Evolutionary conservation across 2,888 invertebrate genomes (phyloP), one percentile per base, ranked within the genome.

Genomic region (Cataglyphis altisquamis): DNA sequence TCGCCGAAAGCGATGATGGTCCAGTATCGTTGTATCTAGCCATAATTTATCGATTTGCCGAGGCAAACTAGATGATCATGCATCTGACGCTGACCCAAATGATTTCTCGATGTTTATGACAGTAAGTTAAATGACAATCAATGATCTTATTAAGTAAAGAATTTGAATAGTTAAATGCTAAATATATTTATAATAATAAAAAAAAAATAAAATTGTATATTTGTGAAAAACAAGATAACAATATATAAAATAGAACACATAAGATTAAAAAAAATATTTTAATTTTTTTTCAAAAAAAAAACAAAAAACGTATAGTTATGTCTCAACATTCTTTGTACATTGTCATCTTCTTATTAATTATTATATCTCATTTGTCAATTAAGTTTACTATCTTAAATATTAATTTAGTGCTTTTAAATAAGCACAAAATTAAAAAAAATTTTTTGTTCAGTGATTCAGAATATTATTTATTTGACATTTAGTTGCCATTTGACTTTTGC

Each of bases 401-500:
- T 25, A n/a, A 39, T 55, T 66, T 39, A 64, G 1, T 8, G 3
- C 18, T n/a, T 25, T 2, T 29, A 21, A 12, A 15, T 10, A 12
- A 29, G 18, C 32, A n/a, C 21, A 32, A 21, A 25, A 29, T 45
- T 32, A 29, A 3, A 29, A 74, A 25, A 29, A 9, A 62, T 48
- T 48, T 75, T 48, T 64, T 15, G 63, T 12, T 32, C 6, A 32
- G 25, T 12, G 62, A 48, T 32, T 18, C 9, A 10, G 12, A 18
- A 1, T 9, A 36, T 60, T 12, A 62, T 70, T 80, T 52, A 21
- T 52, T 18, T 60, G 21, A 12, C 68, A 70, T 60, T 70, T 70
- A 80, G 32, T 10, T 36, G 70, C 21, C 29, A 45, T 80, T 80
- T 80, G 78, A 80, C 45, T 60, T 60, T 5, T n/a, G 21, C 21